Percentiles rank a stretch among this genome's conserved stretches.
These are phyloP conservation scores for Oreochromis mossambicus DNA, from an alignment of 2,797 vertebrate genomes.

Conservation along the genomic window DNA sequence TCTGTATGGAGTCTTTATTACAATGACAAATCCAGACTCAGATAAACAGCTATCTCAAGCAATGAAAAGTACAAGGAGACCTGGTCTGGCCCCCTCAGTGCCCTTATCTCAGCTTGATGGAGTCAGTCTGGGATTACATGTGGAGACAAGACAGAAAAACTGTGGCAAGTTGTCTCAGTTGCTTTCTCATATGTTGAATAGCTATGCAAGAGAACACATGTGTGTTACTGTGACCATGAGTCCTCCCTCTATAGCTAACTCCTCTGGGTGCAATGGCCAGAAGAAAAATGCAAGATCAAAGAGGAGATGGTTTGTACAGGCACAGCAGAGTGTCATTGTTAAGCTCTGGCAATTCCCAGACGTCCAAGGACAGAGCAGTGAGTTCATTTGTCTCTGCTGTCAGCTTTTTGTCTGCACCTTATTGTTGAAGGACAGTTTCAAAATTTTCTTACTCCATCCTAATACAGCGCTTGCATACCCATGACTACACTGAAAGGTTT, in stretches of 20 bases:
- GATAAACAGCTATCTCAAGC: neutral
- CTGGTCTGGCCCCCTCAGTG: neutral
- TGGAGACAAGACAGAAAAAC: neutral
- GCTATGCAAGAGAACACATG: neutral
- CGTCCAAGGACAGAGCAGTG: slow-evolving; percentile 33
- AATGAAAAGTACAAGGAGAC: neutral
- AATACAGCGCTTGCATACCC: neutral
- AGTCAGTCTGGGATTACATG: neutral
- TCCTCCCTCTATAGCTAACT: neutral
- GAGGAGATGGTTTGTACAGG: slow-evolving; percentile 12
- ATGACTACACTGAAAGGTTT: neutral
- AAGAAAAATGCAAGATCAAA: slow-evolving; percentile 26
- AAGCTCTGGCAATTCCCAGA: slow-evolving; percentile 14
- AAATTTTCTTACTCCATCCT: neutral
- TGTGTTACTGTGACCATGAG: slow-evolving; percentile 11
- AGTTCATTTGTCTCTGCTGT: slow-evolving; percentile 12
- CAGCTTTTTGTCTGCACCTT: neutral
- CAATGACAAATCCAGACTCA: neutral
- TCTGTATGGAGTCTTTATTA: neutral
- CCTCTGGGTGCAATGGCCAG: slow-evolving; percentile 13
- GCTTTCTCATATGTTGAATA: neutral
- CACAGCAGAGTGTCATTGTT: slow-evolving; percentile 17
- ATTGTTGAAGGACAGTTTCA: neutral
- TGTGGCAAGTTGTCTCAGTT: neutral
- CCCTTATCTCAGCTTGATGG: neutral